Base-by-base conservation (phyloP, 1,140 invertebrate genomes). In the Sarcophaga bullata region DNA sequence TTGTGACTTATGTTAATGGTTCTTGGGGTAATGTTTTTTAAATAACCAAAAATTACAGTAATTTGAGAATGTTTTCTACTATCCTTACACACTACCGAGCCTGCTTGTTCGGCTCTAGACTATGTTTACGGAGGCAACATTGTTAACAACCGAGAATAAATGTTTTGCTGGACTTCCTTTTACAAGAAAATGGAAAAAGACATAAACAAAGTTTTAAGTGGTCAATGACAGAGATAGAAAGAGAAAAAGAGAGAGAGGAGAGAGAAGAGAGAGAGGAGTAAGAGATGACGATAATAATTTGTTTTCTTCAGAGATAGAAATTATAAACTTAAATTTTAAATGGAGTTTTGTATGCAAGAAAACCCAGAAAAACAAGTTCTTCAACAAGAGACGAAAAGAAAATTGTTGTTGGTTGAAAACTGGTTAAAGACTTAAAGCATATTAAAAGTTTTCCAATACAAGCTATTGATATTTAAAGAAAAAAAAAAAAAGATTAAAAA, bases 1-100 rank as follows among this genome's bases (percentile, higher is more conserved):
- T 68, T 68, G 75, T 78, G 75, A 78, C 75, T 78, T 78, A 78
- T 78, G 75, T 17, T 78, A 78, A 78, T 78, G 75, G 49, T 19
- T 78, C 48, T 50, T 78, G 48, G 75, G 75, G 75, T 50, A 78
- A 78, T 78, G 75, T 78, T 17, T 50, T 78, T 78, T 78, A 78
- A 50, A 78, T 50, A 78, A 78, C 75, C 62, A 19, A 68, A 68
- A 68, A 68, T 68, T 68, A 68, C 62, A 68, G 62, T 68, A 68
- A 68, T 68, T 68, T 68, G 62, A 68, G 17, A 68, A 68, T 25
- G 17, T 68, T 68, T 68, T 8, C 19, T 68, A 19, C 8, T 68
- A 8, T 19, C 11, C 10, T 19, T 25, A 7, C 62, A 37, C 25
- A 2, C 4, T 4, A 37, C 25, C 25, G 25, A 37, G 25, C 25